phyloP scores from a whole-genome alignment of 2,888 invertebrate species.

The Cheilosia vulpina region DNA sequence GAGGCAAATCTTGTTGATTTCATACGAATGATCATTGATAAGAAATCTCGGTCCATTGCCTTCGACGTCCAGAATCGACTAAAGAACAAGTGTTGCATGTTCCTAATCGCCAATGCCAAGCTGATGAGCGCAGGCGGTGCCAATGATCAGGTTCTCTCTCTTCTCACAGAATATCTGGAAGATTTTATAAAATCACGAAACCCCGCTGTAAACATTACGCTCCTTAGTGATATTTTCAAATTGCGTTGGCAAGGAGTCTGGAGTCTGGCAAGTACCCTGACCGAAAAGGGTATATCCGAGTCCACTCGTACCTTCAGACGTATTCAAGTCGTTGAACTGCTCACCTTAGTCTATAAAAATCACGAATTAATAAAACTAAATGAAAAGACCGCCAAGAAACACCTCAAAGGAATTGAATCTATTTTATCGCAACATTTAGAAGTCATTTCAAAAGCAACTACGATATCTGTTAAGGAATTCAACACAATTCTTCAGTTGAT shows the following conservation, averaged over 20 bases:
- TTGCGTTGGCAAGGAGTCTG: constrained; percentile 88
- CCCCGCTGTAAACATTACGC: constrained; percentile 85
- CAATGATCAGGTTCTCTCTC: constrained; percentile 71
- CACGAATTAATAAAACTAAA: constrained; percentile 78
- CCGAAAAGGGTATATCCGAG: constrained; percentile 86
- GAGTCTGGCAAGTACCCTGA: constrained; percentile 85
- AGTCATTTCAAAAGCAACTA: constrained; percentile 43
- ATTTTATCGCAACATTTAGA: constrained; percentile 74
- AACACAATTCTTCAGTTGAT: constrained; percentile 77
- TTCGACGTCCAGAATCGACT: constrained; percentile 78
- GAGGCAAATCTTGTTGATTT: constrained; percentile 78
- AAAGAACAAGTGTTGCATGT: constrained; percentile 79
- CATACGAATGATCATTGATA: constrained; percentile 78
- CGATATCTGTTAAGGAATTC: constrained; percentile 78
- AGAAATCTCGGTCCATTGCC: constrained; percentile 76
- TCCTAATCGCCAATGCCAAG: constrained; percentile 77
- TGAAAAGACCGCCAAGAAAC: constrained; percentile 71
- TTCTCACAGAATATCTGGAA: constrained; percentile 77
- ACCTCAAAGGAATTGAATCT: constrained; percentile 77
- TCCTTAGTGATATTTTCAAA: constrained; percentile 88
- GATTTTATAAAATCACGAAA: constrained; percentile 80
- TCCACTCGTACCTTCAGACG: constrained; percentile 87
- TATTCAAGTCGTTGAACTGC: constrained; percentile 88
- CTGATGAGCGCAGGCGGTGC: constrained; percentile 62
- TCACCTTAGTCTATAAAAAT: constrained; percentile 87